Evolutionary conservation across 2,888 invertebrate species (phyloP).

Genomic region (Sinohyriopsis cumingii): DNA sequence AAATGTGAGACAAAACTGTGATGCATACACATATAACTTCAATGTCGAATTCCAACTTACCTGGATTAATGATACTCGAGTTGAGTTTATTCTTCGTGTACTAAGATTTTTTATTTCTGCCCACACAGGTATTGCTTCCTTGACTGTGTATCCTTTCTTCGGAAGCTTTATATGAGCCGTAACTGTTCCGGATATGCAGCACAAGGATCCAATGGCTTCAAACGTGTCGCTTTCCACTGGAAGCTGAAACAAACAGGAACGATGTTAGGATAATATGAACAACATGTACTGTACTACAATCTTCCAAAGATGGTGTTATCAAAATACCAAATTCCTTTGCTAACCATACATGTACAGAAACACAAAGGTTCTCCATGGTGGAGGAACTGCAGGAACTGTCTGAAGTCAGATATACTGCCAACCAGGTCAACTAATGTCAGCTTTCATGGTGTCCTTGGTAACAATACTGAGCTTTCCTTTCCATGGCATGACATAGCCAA

Average conservation of each 20-base stretch:
- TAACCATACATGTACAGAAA: too few species aligned
- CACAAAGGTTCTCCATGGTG: too few species aligned
- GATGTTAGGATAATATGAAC: constrained; percentile 30
- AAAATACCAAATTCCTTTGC: too few species aligned
- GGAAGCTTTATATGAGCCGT: constrained; percentile 61
- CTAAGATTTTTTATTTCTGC: constrained; percentile 66
- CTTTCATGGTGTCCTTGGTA: too few species aligned
- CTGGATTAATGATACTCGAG: constrained; percentile 64
- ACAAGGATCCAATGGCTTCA: constrained; percentile 64
- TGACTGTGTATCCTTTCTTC: constrained; percentile 60
- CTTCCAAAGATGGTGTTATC: constrained; percentile 19
- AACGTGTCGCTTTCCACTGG: constrained; percentile 66
- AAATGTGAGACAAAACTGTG: background rate
- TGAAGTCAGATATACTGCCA: too few species aligned
- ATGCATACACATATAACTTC: background rate
- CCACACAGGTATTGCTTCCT: constrained; percentile 64
- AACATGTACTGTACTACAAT: constrained; percentile 42
- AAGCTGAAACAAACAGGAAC: constrained; percentile 36
- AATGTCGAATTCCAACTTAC: constrained; percentile 26
- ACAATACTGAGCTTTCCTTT: too few species aligned
- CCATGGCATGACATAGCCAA: too few species aligned
- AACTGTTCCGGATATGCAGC: constrained; percentile 64
- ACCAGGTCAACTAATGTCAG: too few species aligned
- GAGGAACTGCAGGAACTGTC: too few species aligned
- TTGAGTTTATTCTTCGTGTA: constrained; percentile 57